A percentile compares a stretch with the other conserved stretches of the same genome.
phyloP scores from a whole-genome alignment of 2,888 invertebrate species.

The Metellina segmentata region DNA sequence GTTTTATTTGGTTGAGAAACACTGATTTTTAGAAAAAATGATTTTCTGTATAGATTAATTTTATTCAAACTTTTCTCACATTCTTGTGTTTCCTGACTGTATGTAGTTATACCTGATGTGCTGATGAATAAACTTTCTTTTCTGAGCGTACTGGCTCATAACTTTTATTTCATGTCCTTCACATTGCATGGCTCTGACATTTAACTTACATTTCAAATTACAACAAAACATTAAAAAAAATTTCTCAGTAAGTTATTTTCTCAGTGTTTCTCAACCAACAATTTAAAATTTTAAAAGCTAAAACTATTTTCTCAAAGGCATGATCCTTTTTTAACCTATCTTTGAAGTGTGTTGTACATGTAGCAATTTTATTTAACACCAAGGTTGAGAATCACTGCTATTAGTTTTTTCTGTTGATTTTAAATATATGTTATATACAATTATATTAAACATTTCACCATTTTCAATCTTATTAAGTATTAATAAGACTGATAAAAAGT shows the following conservation, averaged over 20 bases:
- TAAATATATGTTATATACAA: too few relatives aligned
- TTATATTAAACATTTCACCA: too few relatives aligned
- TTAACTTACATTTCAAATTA: constrained; percentile 5
- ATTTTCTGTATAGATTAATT: not conserved
- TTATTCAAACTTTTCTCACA: not conserved
- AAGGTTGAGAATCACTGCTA: not conserved
- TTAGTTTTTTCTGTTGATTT: too few relatives aligned
- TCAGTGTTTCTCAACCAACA: constrained; percentile 48
- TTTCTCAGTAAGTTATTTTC: not conserved
- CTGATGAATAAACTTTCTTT: constrained; percentile 42
- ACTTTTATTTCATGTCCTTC: constrained; percentile 14
- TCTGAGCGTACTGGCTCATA: constrained; percentile 24
- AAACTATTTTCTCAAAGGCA: too few relatives aligned
- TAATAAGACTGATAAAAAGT: too few relatives aligned
- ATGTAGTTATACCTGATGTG: constrained; percentile 13
- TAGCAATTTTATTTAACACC: not conserved
- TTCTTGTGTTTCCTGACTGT: constrained; percentile 23
- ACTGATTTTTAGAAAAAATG: constrained; percentile 16
- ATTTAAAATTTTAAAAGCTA: too few relatives aligned
- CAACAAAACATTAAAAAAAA: not conserved
- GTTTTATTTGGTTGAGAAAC: constrained; percentile 51
- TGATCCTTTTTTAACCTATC: too few relatives aligned
- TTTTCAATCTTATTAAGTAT: too few relatives aligned
- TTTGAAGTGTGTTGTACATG: not conserved
- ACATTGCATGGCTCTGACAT: not conserved